phyloP scores from a whole-genome alignment of 2,797 vertebrate genomes.

The Hephaestus fuliginosus region DNA sequence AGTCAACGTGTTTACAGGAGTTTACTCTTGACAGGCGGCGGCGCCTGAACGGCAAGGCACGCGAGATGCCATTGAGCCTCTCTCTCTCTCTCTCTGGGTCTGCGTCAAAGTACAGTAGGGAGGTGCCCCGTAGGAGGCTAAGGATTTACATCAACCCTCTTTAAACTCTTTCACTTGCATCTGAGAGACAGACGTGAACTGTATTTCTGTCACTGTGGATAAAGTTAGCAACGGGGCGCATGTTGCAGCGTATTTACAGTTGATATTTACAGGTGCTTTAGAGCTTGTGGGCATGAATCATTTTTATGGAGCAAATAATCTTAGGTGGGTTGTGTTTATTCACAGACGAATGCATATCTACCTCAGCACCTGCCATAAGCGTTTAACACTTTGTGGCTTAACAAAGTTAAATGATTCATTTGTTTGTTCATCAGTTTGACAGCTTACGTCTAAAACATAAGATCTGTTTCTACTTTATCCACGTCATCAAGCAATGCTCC shows the following conservation, averaged over 20 bases:
- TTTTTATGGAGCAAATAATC: constrained; percentile 5
- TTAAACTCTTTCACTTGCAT: constrained; percentile 19
- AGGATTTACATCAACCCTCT: constrained; percentile 39
- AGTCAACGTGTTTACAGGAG: constrained; percentile 67
- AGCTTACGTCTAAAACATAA: background rate
- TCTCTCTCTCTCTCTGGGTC: background rate
- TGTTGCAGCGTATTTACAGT: background rate
- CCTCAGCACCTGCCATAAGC: background rate
- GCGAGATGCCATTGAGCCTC: too few relatives aligned
- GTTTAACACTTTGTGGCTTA: background rate
- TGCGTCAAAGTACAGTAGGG: constrained; percentile 8
- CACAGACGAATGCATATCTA: background rate
- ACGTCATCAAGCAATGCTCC: background rate
- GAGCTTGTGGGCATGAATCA: background rate
- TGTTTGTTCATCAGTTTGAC: background rate
- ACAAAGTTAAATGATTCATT: background rate
- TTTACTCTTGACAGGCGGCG: constrained; percentile 53
- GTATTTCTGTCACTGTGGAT: background rate
- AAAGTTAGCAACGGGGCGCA: background rate
- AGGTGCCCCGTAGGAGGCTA: constrained; percentile 28
- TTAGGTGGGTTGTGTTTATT: background rate
- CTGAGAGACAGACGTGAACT: background rate
- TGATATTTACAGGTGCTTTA: constrained; percentile 32
- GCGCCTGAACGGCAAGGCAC: constrained; percentile 18
- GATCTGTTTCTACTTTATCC: background rate